Evolutionary conservation across 2,113 vertebrate genomes (phyloP), one percentile per base, ranked within the genome.

Genomic region (Engraulis encrasicolus): DNA sequence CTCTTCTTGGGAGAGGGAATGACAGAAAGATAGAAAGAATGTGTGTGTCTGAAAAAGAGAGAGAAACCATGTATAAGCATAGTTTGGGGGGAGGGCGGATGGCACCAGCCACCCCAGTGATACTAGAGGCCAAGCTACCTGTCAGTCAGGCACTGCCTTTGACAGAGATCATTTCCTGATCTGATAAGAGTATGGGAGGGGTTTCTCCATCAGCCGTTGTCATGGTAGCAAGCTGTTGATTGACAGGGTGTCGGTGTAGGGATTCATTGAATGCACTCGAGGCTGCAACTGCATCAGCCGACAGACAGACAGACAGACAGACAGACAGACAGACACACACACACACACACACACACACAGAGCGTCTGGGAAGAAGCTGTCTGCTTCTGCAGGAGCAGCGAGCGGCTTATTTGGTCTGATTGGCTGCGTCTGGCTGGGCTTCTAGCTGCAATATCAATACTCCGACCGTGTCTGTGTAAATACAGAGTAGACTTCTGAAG

Each of bases 391-490:
- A n/a, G n/a, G n/a, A 74, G 66, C 66, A 3, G 31, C 4, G 27
- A 3, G 31, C 4, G 27, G 66, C 66, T 12, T 27, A 14, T 74
- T 27, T 31, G 6, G 9, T 14, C 2, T 74, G 66, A 74, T 74
- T 74, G 31, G 66, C 66, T 23, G 31, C 15, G 11, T 11, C 27
- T 27, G 3, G 27, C 27, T 27, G 3, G 66, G 66, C 27, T 74
- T n/a, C n/a, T n/a, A n/a, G n/a, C n/a, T n/a, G n/a, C 66, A 17
- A 74, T 74, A 74, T 74, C 31, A 74, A 74, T 74, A 74, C 66
- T 17, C 50, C 79, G 61, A 36, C 50, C 79, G 61, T n/a, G 61
- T 83, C 18, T 82, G 37, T 78, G 54, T 85, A 82, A 85, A 85
- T 82, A 85, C 82, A 23, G n/a, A n/a, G 23, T 38, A 20, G 27